A percentile compares a stretch with the other conserved stretches of the same genome.
phyloP scores from a whole-genome alignment of 2,888 invertebrate genomes.

The Drosophila multiciliata region DNA sequence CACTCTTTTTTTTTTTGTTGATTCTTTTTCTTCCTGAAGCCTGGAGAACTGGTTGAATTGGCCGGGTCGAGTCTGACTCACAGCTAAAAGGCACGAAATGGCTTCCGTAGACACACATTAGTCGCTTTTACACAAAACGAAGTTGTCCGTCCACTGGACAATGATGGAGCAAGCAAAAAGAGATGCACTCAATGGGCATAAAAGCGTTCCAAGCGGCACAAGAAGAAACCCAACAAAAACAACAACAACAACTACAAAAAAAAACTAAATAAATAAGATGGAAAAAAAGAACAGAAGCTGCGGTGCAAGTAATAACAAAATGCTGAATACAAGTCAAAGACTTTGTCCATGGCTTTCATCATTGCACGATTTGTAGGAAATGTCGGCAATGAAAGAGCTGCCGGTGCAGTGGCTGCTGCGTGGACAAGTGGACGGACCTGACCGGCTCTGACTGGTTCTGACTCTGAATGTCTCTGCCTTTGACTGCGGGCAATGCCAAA shows the following conservation, averaged over 20 bases:
- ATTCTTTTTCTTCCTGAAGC: conserved; percentile 36
- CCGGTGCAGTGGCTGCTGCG: conserved; percentile 46
- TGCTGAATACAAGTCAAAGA: conserved; percentile 79
- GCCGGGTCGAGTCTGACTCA: conserved; percentile 41
- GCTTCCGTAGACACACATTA: conserved; percentile 82
- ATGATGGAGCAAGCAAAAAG: conserved; percentile 50
- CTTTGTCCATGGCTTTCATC: conserved; percentile 80
- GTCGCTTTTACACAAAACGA: conserved; percentile 80
- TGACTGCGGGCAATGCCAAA: conserved; percentile 42
- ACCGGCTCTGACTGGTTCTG: conserved; percentile 46
- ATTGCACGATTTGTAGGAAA: conserved; percentile 76
- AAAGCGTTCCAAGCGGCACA: conserved; percentile 73
- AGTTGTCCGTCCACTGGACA: conserved; percentile 41
- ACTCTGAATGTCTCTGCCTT: conserved; percentile 46
- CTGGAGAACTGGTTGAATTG: conserved; percentile 63
- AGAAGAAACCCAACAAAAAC: conserved; percentile 30
- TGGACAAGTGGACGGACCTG: conserved; percentile 47
- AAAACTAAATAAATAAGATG: conserved; percentile 31
- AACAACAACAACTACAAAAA: neutral
- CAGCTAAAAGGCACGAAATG: conserved; percentile 76
- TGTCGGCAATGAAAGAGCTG: conserved; percentile 29
- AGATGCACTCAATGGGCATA: conserved; percentile 78
- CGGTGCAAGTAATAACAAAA: conserved; percentile 66
- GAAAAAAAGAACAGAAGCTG: conserved; percentile 58
- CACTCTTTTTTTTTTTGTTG: conserved; percentile 48